Percentiles rank a stretch among this genome's conserved stretches.
These are phyloP conservation scores for Cephus spinipes DNA, from an alignment of 2,888 invertebrate species.

Conservation along the genomic window DNA sequence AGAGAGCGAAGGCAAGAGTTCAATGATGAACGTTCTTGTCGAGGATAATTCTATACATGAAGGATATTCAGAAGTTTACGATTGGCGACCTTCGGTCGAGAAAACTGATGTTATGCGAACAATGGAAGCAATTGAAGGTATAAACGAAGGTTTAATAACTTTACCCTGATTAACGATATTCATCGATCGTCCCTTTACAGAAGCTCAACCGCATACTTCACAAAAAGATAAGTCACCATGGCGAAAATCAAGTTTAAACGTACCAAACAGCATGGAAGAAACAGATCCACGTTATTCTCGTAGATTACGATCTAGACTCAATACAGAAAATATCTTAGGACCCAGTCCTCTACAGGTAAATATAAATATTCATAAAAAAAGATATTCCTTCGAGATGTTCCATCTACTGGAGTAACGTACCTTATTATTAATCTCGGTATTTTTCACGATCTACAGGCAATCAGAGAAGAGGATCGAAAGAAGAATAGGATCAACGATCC, in stretches of 20 bases:
- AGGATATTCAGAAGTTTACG: conserved; percentile 75
- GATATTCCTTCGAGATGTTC: neutral
- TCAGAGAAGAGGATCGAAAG: conserved; percentile 62
- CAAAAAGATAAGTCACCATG: conserved; percentile 83
- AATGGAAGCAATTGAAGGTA: conserved; percentile 89
- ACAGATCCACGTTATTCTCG: conserved; percentile 72
- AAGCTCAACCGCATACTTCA: conserved; percentile 74
- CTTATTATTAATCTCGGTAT: neutral
- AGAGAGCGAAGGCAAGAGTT: conserved; percentile 83
- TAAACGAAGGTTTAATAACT: neutral
- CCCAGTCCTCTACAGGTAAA: conserved; percentile 65
- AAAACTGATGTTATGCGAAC: conserved; percentile 86
- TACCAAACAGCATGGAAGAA: conserved; percentile 74
- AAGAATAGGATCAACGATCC: conserved; percentile 54
- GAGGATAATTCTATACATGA: conserved; percentile 75
- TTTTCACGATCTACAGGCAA: conserved; percentile 47
- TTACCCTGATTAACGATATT: neutral
- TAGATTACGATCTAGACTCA: conserved; percentile 64
- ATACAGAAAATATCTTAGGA: conserved; percentile 59
- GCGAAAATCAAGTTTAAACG: conserved; percentile 78
- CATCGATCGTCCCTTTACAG: conserved; percentile 60
- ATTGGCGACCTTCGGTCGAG: conserved; percentile 87
- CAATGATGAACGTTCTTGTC: conserved; percentile 78
- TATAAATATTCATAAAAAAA: conserved; percentile 9
- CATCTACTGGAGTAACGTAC: neutral